Evolutionary conservation across 2,888 invertebrate species (phyloP).

Genomic region (Trachelus iudaicus): DNA sequence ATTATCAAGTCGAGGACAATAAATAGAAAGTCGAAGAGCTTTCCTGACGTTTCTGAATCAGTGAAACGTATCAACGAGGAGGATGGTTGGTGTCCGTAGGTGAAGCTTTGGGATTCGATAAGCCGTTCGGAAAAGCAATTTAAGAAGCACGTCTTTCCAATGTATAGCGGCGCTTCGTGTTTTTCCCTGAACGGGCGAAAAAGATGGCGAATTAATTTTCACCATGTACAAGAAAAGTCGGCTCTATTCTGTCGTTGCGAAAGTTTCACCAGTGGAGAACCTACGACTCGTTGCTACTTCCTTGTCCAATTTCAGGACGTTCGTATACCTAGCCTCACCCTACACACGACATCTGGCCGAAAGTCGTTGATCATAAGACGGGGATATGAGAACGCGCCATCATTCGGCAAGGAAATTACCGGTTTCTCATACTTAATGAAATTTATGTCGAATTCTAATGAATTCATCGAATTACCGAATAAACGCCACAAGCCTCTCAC

Average conservation of each 20-base stretch:
- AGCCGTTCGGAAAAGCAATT: neutral
- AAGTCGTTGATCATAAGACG: too few relatives aligned
- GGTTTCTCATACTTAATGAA: too few relatives aligned
- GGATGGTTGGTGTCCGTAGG: neutral
- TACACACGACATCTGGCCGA: too few relatives aligned
- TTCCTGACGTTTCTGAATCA: neutral
- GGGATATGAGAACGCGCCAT: too few relatives aligned
- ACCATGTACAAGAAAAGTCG: neutral
- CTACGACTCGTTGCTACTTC: neutral
- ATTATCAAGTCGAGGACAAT: neutral
- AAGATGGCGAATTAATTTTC: neutral
- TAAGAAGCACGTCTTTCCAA: neutral
- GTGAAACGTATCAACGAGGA: neutral
- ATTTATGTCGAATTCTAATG: too few relatives aligned
- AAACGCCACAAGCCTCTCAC: too few relatives aligned
- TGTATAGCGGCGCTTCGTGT: neutral
- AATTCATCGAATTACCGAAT: too few relatives aligned
- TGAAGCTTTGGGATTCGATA: neutral
- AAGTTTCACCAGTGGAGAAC: neutral
- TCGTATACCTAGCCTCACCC: too few relatives aligned
- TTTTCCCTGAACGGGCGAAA: neutral
- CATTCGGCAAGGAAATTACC: too few relatives aligned
- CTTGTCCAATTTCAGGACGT: neutral
- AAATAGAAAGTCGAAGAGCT: too few relatives aligned
- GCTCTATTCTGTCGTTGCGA: neutral